Base-by-base conservation (phyloP, 2,888 invertebrate species). In the Vandiemenella viatica region DNA sequence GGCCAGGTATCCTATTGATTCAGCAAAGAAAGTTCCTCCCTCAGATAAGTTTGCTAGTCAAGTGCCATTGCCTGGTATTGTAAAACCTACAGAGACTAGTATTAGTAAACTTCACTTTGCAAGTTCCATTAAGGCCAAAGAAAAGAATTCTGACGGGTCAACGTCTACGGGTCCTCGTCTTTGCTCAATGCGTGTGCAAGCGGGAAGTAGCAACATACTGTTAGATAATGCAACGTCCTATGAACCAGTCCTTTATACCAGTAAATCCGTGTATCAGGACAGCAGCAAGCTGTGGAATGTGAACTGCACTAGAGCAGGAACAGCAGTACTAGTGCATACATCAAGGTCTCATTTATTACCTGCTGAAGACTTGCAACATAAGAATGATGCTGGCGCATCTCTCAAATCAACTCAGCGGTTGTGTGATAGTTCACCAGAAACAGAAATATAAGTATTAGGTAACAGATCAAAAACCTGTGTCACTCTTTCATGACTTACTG, bases 201-300 rank as follows among this genome's bases (percentile, higher is more conserved):
- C 79, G 5, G 84, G 83, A 5, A 82, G 83, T 10, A 84, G 81
- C 61, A 87, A 86, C 62, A 83, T 87, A 58, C 67, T 87, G 5
- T 67, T 87, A 19, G 86, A 86, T 63, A 86, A 84, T 58, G 80
- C 81, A 4, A 50, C 55, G 13, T 58, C 55, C 21, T 59, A 59
- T 43, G 77, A 81, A 13, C 84, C 85, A 0, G 77, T 86, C 23
- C 67, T 86, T 37, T 86, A 85, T 58, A 79, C 79, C 19, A 66
- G 63, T 58, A 59, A 26, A 59, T 62, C 6, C 4, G 26, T 20
- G 19, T n/a, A n/a, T n/a, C 20, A 19, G 15, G 21, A 18, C 18
- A 19, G 41, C 3, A 23, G 19, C 15, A 17, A 17, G 5, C n/a
- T 37, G 5, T 16, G 16, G 13, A 23, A 32, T 45, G 40, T 32